A percentile compares a stretch with the other conserved stretches of the same genome.
Conservation (phyloP, 2,113 vertebrate species). For the Himantopus leucocephalus region DNA sequence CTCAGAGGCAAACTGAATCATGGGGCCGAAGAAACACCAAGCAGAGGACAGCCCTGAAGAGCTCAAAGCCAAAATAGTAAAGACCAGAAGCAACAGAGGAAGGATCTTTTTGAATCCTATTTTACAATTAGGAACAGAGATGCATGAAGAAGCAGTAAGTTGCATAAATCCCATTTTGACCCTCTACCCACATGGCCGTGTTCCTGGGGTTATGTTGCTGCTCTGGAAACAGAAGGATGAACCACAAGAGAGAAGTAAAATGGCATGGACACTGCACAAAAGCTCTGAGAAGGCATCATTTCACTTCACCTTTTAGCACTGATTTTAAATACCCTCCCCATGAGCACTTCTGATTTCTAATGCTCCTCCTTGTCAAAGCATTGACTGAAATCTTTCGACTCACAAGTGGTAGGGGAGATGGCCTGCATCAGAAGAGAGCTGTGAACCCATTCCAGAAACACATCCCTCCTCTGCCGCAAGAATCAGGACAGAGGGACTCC, state of each 20-base stretch:
- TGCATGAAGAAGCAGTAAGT: neutral
- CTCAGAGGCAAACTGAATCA: neutral
- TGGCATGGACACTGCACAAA: accelerated
- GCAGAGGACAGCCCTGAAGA: neutral
- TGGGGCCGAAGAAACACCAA: neutral
- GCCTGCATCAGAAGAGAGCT: neutral
- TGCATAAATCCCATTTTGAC: neutral
- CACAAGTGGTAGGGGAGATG: neutral
- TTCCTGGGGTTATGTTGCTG: neutral
- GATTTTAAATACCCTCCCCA: neutral
- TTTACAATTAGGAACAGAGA: neutral
- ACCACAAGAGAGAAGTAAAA: neutral
- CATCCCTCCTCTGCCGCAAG: neutral
- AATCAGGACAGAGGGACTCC: constrained; percentile 19
- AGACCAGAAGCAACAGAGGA: neutral
- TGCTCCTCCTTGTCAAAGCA: neutral
- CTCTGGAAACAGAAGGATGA: neutral
- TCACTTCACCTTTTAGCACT: neutral
- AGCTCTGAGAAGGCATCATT: neutral
- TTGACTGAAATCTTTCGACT: neutral
- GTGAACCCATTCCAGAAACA: neutral
- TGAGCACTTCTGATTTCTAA: neutral
- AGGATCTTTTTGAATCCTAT: neutral
- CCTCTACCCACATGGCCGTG: accelerated
- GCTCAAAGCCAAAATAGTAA: neutral